Evolutionary conservation across 92 coral and sea anemone species (phyloP).

Genomic region (Scolanthus callimorphus): DNA sequence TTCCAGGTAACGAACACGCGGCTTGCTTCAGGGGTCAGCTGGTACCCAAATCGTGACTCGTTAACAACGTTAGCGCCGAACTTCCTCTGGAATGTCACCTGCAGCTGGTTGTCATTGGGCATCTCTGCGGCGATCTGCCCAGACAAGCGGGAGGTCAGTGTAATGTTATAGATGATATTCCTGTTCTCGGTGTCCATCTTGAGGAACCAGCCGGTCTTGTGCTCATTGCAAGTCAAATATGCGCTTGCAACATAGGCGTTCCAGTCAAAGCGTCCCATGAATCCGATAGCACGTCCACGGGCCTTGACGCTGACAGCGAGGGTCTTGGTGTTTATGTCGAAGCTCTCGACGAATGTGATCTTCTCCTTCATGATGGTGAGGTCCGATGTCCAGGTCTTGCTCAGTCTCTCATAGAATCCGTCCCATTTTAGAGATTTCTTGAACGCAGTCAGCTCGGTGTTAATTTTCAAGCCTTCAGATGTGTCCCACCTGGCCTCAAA

Average conservation of each 20-base stretch:
- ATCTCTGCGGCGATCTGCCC: slow-evolving; percentile 83
- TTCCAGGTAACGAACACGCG: slow-evolving; percentile 75
- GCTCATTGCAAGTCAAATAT: slow-evolving; percentile 51
- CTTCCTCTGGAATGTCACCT: slow-evolving; percentile 71
- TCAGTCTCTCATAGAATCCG: slow-evolving; percentile 44
- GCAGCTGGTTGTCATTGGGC: slow-evolving; percentile 59
- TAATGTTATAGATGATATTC: slow-evolving; percentile 67
- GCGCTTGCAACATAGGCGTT: slow-evolving; percentile 69
- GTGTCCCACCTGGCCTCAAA: slow-evolving; percentile 68
- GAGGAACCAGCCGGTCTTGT: slow-evolving; percentile 71
- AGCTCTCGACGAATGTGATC: slow-evolving; percentile 46
- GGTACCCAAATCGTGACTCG: slow-evolving; percentile 64
- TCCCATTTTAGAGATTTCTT: slow-evolving; percentile 56
- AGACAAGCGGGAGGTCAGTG: slow-evolving; percentile 65
- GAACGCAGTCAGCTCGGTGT: slow-evolving; percentile 60
- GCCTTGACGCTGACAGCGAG: slow-evolving; percentile 38
- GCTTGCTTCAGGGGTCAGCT: slow-evolving; percentile 68
- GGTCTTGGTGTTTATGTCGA: slow-evolving; percentile 69
- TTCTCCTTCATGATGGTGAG: slow-evolving; percentile 69
- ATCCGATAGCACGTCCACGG: slow-evolving; percentile 65
- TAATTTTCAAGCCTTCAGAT: slow-evolving; percentile 59
- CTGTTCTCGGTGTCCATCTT: slow-evolving; percentile 54
- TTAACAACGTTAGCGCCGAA: slow-evolving; percentile 65
- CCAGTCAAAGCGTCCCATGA: slow-evolving; percentile 81
- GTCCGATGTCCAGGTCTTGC: slow-evolving; percentile 64